Base-by-base conservation (phyloP, 1,140 invertebrate genomes). In the Phenacoccus solenopsis region DNA sequence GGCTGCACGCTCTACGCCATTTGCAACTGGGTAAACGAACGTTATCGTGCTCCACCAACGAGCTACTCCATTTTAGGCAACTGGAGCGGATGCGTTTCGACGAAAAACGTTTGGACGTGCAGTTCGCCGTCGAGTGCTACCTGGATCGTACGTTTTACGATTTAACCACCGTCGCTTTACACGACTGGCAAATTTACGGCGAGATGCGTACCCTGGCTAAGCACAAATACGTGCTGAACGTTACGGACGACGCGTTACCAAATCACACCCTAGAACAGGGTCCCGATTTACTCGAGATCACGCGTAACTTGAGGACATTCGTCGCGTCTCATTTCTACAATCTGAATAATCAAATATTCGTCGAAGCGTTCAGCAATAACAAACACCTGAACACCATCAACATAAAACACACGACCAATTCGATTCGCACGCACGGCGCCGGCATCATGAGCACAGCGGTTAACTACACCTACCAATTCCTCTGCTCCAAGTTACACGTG, bases 391-490 rank as follows among this genome's bases (percentile, higher is more conserved):
- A 98, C 78, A 96, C 96, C 0, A 94, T 99, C 73, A 94, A 93
- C 70, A 98, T 98, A 70, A 83, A 87, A 9, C 96, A 99, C 75
- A 88, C 98, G 69, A 94, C 96, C 0, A 98, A 98, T 83, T 98
- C 96, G 0, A 95, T 99, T 72, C 84, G 96, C 75, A 98, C 96
- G 0, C 96, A 99, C 79, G 97, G 97, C 28, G 93, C 90, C 24
- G 97, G 97, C 1, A 95, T 99, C 68, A 95, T 98, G 85, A 98
- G 96, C 76, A 98, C 95, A 0, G 96, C 94, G 0, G 90, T 98
- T 0, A 98, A 98, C 78, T 96, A 94, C 78, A 94, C 94, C 0
- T 99, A 98, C 80, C 94, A 97, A 79, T 98, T 97, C 80, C 81
- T 99, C 57, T 85, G 90, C 71, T 89, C 95, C 71, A 98, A 98